Evolutionary conservation across 2,113 vertebrate species (phyloP), one percentile per base, ranked within the genome.

Genomic region (Heterotilapia buettikoferi): DNA sequence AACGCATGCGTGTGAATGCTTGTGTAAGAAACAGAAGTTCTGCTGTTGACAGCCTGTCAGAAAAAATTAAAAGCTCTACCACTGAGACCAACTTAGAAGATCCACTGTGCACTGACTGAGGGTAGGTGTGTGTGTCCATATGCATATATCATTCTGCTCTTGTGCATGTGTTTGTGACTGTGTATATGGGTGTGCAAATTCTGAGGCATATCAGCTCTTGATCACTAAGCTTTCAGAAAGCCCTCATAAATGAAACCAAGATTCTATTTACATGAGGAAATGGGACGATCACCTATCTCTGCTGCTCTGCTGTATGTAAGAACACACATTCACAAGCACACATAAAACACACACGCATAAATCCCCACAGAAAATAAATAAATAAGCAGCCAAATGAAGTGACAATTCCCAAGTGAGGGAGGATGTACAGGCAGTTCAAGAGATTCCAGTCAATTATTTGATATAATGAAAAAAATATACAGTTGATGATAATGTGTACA

Each of bases 231-330:
- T 89, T 91, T 90, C 61, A 78, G 90, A 90, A 88, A 89, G 76
- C 86, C 52, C 53, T 80, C 78, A 87, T 88, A 92, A 92, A 91
- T 53, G 36, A 91, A 85, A 91, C 79, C 79, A 53, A 66, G 83
- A 80, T 92, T 91, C 45, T 92, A 92, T 95, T 94, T 94, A 92
- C 94, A 95, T 90, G 86, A 89, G 63, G 82, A 94, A 95, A 96
- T 91, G 43, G 84, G 80, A 90, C 92, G 86, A 92, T 90, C 40
- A 14, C 82, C 54, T 87, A 91, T 95, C 90, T 87, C 38, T 56
- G 31, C 50, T 54, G 52, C 40, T 21, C 87, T 83, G 84, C 76
- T 50, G 84, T 73, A 83, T 61, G 54, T 33, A n/a, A 24, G 33
- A 33, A 19, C 26, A 45, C 43, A 66, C 50, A 59, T 79, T 84